These are phyloP conservation scores for Hyperoodon ampullatus DNA, from an alignment of 2,113 vertebrate genomes.

Conservation along the genomic window DNA sequence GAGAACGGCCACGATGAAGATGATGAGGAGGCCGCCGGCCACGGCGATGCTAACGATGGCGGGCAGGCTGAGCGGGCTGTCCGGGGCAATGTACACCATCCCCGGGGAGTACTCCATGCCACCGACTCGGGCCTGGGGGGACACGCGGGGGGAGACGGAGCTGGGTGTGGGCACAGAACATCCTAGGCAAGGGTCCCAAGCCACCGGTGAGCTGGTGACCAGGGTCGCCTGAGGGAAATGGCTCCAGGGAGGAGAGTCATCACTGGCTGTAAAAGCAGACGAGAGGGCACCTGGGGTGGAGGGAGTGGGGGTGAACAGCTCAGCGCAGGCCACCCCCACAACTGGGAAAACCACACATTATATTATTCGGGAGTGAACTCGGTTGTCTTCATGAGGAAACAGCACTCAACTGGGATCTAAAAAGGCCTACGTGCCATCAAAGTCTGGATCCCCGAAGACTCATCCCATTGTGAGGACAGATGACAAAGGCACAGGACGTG, in stretches of 20 bases:
- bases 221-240: fast-evolving
- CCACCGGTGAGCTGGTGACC: fast-evolving
- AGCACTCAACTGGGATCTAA: too few relatives aligned
- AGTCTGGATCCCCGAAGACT: not conserved
- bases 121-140: slow-evolving; percentile 93
- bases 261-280: fast-evolving
- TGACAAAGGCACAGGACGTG: not conserved
- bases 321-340: too few relatives aligned
- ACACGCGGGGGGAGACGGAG: not conserved
- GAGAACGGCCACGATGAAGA: slow-evolving; percentile 97
- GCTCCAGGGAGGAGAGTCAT: not conserved
- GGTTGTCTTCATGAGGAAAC: not conserved
- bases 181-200: fast-evolving
- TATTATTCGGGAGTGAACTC: not conserved
- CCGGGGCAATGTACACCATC: slow-evolving; percentile 96
- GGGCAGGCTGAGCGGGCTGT: slow-evolving; percentile 97
- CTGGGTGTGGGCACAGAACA: not conserved
- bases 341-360: fast-evolving
- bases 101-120: slow-evolving; percentile 97
- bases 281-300: not conserved
- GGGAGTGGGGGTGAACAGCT: too few relatives aligned
- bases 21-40: slow-evolving; percentile 95
- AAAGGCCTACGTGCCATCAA: not conserved
- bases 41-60: slow-evolving; percentile 97
- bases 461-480: not conserved